A percentile compares a stretch with the other conserved stretches of the same genome.
Conservation (phyloP, 2,797 vertebrate species). For the Myripristis murdjan region DNA sequence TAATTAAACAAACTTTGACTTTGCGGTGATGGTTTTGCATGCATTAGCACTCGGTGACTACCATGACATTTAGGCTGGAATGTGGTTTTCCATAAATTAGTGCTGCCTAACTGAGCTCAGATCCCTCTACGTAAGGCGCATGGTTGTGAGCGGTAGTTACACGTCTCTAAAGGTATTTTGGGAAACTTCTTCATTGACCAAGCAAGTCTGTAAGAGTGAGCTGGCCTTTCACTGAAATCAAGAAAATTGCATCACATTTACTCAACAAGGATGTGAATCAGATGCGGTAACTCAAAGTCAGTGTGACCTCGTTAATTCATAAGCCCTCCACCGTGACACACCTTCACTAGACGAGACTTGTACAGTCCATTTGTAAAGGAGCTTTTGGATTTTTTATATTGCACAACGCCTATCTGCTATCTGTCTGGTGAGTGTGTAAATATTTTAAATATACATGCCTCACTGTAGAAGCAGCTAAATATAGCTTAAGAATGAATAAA, state of each 20-base stretch:
- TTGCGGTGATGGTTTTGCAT: constrained; percentile 4
- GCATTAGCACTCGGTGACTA: not conserved
- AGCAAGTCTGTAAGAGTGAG: not conserved
- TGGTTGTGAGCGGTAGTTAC: not conserved
- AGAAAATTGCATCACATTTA: constrained; percentile 34
- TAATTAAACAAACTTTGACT: constrained; percentile 15
- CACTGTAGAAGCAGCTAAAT: not conserved
- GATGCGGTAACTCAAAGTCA: constrained; percentile 46
- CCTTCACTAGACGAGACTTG: constrained; percentile 39
- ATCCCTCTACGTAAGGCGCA: not conserved
- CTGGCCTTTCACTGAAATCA: constrained; percentile 22
- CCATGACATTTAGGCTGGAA: constrained; percentile 8
- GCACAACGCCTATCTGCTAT: constrained; percentile 53
- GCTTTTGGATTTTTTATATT: constrained; percentile 42
- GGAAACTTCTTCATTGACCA: not conserved
- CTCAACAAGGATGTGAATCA: constrained; percentile 64
- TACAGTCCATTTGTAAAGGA: not conserved
- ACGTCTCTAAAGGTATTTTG: not conserved
- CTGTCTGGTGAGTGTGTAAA: constrained; percentile 22
- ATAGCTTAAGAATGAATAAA: not conserved
- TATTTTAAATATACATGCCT: constrained; percentile 33
- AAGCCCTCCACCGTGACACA: constrained; percentile 21
- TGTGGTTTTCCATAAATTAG: not conserved
- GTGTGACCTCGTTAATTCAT: constrained; percentile 20
- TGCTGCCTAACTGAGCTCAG: not conserved